Evolutionary conservation across 1,140 invertebrate species (phyloP), one percentile per base, ranked within the genome.

Genomic region (Sinella curviseta): DNA sequence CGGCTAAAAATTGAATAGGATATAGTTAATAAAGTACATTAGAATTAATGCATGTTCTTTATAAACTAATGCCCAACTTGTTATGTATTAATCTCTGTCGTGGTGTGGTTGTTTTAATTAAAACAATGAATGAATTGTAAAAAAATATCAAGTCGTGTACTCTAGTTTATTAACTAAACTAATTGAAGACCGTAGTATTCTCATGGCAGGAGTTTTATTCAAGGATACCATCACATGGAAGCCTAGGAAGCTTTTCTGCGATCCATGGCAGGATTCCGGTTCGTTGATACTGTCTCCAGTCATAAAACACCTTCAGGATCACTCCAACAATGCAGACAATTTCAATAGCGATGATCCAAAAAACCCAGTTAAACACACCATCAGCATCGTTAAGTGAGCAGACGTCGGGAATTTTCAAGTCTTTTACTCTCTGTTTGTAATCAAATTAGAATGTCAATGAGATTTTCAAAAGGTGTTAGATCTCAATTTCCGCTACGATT

Each of bases 221-320:
- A 20, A 82, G 55, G 67, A 82, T 82, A 26, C 39, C 77, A 34
- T 82, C 81, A 73, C 81, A 82, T 17, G 81, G 81, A 0, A 82
- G 81, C 17, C 81, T 48, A 2, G 81, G 81, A 2, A 82, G 77
- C 26, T 76, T 77, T 17, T 28, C 8, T 14, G 78, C 74, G n/a
- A 57, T 78, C 70, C 26, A 74, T n/a, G 81, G 81, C 12, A 82
- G 78, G 1, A 76, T 35, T 30, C 81, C 77, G 0, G 76, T 80
- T 54, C 54, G 1, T 20, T 78, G 30, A 57, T 78, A 82, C n/a
- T 78, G 24, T 24, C 74, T 28, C 48, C 57, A 35, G 67, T 82
- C 81, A 26, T 70, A 36, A 1, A 31, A 77, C 1, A 82, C 65
- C 76, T 82, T 82, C 0, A 77, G 8, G 2, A 82, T 4, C 1